Evolutionary conservation across 1,140 invertebrate genomes (phyloP).

Genomic region (Nautilus pompilius): DNA sequence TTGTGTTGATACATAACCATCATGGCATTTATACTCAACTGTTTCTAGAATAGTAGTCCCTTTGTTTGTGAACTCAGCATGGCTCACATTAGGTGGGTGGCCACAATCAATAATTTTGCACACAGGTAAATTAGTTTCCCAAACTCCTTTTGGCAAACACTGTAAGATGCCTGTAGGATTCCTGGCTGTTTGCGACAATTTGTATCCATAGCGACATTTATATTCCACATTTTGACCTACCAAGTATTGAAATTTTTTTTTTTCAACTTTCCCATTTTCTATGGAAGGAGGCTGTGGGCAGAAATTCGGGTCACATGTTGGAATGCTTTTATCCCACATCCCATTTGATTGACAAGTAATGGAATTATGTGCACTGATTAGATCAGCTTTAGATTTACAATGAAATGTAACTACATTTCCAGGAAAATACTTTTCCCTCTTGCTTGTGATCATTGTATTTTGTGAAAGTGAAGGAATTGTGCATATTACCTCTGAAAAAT

Average conservation of each 20-base stretch:
- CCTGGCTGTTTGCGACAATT: constrained; percentile 15
- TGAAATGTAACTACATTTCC: constrained; percentile 20
- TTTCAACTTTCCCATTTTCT: constrained; percentile 17
- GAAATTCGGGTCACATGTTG: constrained; percentile 40
- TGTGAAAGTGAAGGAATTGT: constrained; percentile 28
- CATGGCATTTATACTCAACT: constrained; percentile 71
- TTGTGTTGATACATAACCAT: constrained; percentile 73
- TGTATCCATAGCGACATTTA: constrained; percentile 43
- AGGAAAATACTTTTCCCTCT: constrained; percentile 17
- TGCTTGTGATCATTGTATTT: constrained; percentile 24
- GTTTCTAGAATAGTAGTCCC: constrained; percentile 22
- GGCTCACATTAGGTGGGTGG: constrained; percentile 23
- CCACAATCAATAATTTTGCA: constrained; percentile 32
- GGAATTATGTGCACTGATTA: constrained; percentile 29
- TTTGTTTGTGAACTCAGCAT: constrained; percentile 15
- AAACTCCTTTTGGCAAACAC: constrained; percentile 35
- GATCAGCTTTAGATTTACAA: constrained; percentile 24
- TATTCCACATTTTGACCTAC: constrained; percentile 38
- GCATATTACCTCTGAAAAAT: constrained; percentile 41
- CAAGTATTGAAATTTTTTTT: constrained; percentile 17
- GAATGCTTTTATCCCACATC: constrained; percentile 37
- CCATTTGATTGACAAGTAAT: constrained; percentile 39
- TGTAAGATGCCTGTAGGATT: constrained; percentile 21
- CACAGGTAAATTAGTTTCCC: constrained; percentile 30
- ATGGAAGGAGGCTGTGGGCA: constrained; percentile 41